These are phyloP conservation scores for Lepus townsendii DNA, from an alignment of 2,797 vertebrate species.

Conservation along the genomic window DNA sequence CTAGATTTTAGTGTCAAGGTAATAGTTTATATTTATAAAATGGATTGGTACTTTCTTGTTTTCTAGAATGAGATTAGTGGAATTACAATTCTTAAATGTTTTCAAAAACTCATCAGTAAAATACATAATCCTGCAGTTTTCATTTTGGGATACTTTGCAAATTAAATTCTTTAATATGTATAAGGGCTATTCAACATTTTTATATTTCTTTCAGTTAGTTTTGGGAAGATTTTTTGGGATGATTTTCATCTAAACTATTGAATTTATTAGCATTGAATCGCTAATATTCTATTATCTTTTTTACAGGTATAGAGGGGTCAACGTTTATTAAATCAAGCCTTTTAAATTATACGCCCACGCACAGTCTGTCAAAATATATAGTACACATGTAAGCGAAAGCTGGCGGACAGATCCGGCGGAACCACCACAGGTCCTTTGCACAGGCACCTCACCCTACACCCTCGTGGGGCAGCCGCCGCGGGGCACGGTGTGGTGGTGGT, in stretches of 20 bases:
- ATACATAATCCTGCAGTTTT: background rate
- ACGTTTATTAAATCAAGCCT: conserved; percentile 86
- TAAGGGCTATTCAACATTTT: background rate
- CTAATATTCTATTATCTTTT: background rate
- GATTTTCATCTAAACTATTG: background rate
- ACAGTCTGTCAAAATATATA: conserved; percentile 80
- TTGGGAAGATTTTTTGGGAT: background rate
- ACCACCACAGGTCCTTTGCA: conserved; percentile 49
- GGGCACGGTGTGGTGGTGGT: background rate
- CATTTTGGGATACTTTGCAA: background rate
- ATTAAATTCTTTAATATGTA: background rate
- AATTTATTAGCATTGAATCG: background rate
- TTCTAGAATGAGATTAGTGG: background rate
- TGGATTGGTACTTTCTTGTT: background rate
- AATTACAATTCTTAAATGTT: background rate
- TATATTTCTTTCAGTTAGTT: background rate
- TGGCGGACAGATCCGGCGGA: conserved; percentile 43
- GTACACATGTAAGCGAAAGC: conserved; percentile 62
- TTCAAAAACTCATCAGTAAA: background rate
- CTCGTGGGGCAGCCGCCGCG: background rate
- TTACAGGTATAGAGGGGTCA: conserved; percentile 60
- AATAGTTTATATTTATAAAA: background rate
- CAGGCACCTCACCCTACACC: background rate
- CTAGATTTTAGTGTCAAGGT: background rate
- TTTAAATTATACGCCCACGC: conserved; percentile 77